Evolutionary conservation across 2,113 vertebrate genomes (phyloP), one percentile per base, ranked within the genome.

Genomic region (Macaca mulatta): DNA sequence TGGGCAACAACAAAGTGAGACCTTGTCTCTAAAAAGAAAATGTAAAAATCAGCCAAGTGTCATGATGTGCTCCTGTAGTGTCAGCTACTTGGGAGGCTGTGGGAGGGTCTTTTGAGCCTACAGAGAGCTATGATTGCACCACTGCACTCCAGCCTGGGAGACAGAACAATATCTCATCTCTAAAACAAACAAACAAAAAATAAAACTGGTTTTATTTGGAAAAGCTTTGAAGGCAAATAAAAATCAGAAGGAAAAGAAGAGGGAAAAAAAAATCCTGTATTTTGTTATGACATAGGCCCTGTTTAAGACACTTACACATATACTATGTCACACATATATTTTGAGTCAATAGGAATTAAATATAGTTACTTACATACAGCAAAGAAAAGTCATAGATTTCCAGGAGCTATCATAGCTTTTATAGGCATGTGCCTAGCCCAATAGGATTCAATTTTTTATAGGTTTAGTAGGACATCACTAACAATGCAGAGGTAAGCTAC

Each of bases 381-480:
- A 90, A 96, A 91, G 72, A 77, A 93, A 74, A 48, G 23, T 95
- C 48, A 43, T 20, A 88, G 12, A 92, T 91, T 78, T 89, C 27
- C 11, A 78, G 10, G 11, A 67, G 16, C 64, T 30, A 72, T 32
- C 43, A 78, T 38, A 96, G 72, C 52, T 93, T 97, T 92, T 20
- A 25, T 59, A 78, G 83, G 8, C 27, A 67, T 20, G 7, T 67
- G 3, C 22, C 69, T 82, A 96, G 50, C 50, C 35, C 18, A 64
- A 9, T 11, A 80, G 43, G 81, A 90, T 74, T 90, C 40, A 88
- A 4, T 38, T 94, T 59, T 82, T 32, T 38, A 88, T 57, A 50
- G 12, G 1, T 25, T 45, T 57, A 72, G 14, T n/a, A 64, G 38
- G 7, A 89, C 57, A 57, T 23, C 3, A 88, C 35, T 90, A 81